Conservation (phyloP, 2,113 vertebrate species). For the Beaufortia kweichowensis region DNA sequence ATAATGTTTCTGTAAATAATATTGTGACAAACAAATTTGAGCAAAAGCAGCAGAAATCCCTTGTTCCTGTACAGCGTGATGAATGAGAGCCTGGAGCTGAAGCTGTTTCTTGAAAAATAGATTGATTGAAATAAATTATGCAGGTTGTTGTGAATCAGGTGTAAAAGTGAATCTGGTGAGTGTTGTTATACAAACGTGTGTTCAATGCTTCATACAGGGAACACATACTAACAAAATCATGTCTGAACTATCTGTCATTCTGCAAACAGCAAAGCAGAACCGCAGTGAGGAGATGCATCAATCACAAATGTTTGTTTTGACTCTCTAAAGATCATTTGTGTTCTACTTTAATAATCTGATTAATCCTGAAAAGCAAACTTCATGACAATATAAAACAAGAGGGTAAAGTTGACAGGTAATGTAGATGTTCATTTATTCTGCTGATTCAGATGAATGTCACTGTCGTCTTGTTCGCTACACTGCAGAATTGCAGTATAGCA, state of each 20-base stretch:
- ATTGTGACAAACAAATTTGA: no score
- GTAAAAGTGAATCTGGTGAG: neutral
- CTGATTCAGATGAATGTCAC: neutral
- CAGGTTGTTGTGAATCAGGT: neutral
- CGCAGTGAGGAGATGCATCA: constrained; percentile 8
- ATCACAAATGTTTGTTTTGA: constrained; percentile 19
- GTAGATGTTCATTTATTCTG: neutral
- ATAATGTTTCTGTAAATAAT: no score
- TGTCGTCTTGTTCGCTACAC: neutral
- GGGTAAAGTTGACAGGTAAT: neutral
- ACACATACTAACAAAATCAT: neutral
- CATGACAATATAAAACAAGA: neutral
- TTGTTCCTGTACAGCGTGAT: neutral
- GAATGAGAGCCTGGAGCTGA: neutral
- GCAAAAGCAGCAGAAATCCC: neutral
- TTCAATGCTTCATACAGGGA: neutral
- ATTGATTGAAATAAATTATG: constrained; percentile 21
- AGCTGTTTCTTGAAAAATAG: constrained; percentile 1
- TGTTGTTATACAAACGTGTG: neutral
- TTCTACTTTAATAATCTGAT: neutral
- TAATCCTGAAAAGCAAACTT: constrained; percentile 1
- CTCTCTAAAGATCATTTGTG: neutral
- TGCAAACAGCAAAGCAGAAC: neutral
- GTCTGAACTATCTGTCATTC: neutral
- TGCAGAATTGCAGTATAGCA: no score